Evolutionary conservation across 2,797 vertebrate genomes (phyloP).

Genomic region (Cottoperca gobio): DNA sequence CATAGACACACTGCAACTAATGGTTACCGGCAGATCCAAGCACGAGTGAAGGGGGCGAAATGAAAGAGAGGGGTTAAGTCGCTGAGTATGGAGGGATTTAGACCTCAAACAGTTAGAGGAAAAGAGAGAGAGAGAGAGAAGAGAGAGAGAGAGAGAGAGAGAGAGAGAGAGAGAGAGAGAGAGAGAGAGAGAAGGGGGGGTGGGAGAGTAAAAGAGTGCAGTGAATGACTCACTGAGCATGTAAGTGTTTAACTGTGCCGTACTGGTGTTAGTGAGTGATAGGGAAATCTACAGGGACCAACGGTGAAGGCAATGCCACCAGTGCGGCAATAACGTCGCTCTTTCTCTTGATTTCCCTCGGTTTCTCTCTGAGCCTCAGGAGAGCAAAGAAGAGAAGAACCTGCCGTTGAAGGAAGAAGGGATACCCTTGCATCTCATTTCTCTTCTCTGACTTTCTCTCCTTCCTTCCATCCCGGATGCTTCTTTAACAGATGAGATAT

Average conservation of each 20-base stretch:
- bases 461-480: constrained; percentile 37
- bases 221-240: constrained; percentile 65
- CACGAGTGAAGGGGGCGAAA: constrained; percentile 76
- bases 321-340: constrained; percentile 29
- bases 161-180: neutral
- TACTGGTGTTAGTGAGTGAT: constrained; percentile 70
- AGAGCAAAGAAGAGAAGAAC: constrained; percentile 47
- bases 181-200: neutral
- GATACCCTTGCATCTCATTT: constrained; percentile 36
- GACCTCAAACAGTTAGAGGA: constrained; percentile 77
- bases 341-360: constrained; percentile 32
- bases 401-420: constrained; percentile 36
- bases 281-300: constrained; percentile 62
- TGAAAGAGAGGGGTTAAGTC: constrained; percentile 87
- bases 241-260: constrained; percentile 75
- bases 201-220: constrained; percentile 27
- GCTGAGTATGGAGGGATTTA: constrained; percentile 86
- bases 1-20: constrained; percentile 61
- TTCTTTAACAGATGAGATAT: constrained; percentile 66
- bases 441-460: constrained; percentile 40
- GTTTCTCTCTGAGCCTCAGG: constrained; percentile 8
- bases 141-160: no score
- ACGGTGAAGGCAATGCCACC: constrained; percentile 49
- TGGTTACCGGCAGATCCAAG: constrained; percentile 77
- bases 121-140: constrained; percentile 27